Conservation (phyloP, 2,113 vertebrate species). For the Tauraco erythrolophus region DNA sequence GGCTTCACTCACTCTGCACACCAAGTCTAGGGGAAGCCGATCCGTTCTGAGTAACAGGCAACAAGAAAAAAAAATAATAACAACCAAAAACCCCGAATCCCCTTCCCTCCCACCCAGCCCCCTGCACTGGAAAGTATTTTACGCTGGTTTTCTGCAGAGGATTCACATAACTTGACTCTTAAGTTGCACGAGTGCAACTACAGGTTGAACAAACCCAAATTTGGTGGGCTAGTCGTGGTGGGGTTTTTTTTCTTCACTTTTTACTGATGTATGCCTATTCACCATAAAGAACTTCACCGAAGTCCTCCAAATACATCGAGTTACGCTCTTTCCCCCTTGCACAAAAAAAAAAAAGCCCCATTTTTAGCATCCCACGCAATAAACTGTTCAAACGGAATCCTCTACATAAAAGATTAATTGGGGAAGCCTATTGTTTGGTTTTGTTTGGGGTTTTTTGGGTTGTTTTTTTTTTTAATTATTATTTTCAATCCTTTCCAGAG, state of each 20-base stretch:
- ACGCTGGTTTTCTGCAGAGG: background rate
- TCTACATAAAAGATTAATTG: background rate
- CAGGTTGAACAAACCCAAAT: background rate
- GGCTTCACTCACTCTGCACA: background rate
- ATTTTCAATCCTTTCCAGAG: background rate
- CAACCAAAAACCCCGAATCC: background rate
- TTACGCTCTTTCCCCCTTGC: background rate
- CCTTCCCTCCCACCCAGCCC: background rate
- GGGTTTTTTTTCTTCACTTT: background rate
- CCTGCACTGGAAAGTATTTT: background rate
- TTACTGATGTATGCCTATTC: background rate
- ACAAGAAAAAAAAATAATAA: background rate
- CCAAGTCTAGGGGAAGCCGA: background rate
- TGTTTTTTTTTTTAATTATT: background rate
- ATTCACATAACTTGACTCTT: background rate
- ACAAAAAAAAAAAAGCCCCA: background rate
- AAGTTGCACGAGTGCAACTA: background rate
- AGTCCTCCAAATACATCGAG: background rate
- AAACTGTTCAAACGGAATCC: background rate
- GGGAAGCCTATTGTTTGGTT: background rate
- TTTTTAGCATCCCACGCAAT: background rate
- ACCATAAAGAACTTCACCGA: background rate
- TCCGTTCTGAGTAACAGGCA: background rate
- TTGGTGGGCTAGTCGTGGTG: background rate
- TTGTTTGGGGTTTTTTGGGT: background rate